Evolutionary conservation across 2,888 invertebrate genomes (phyloP).

Genomic region (Perithous albicinctus): DNA sequence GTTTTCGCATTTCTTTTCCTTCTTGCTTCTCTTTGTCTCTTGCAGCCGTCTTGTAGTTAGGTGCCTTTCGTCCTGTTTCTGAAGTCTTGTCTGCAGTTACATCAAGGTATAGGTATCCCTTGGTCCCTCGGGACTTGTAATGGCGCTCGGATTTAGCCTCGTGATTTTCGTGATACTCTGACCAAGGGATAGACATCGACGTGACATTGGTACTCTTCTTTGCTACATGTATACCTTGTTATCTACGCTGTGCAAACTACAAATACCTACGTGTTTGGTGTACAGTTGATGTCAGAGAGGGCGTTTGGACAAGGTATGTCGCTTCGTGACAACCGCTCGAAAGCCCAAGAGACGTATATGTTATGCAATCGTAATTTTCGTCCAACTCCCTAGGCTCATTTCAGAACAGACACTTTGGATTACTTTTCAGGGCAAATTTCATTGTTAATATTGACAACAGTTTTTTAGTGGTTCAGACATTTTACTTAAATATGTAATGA

Average conservation of each 20-base stretch:
- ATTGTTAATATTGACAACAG: background rate
- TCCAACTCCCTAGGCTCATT: background rate
- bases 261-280: background rate
- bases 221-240: background rate
- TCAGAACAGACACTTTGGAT: background rate
- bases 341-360: background rate
- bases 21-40: conserved; percentile 27
- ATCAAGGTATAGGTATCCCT: conserved; percentile 25
- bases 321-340: conserved; percentile 1
- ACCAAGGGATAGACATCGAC: conserved; percentile 14
- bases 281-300: background rate
- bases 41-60: conserved; percentile 35
- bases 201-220: conserved; percentile 7
- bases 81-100: conserved; percentile 16
- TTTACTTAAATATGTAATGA: too few relatives aligned
- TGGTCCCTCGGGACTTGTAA: conserved; percentile 51
- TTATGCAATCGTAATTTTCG: conserved; percentile 3
- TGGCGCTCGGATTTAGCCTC: conserved; percentile 40
- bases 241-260: background rate
- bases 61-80: conserved; percentile 14
- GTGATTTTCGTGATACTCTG: conserved; percentile 19
- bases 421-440: background rate
- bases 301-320: background rate
- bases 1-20: conserved; percentile 57
- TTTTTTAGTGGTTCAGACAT: background rate